Percentiles rank a stretch among this genome's conserved stretches.
phyloP scores from a whole-genome alignment of 2,888 invertebrate genomes.

The Drosophila crucigera region DNA sequence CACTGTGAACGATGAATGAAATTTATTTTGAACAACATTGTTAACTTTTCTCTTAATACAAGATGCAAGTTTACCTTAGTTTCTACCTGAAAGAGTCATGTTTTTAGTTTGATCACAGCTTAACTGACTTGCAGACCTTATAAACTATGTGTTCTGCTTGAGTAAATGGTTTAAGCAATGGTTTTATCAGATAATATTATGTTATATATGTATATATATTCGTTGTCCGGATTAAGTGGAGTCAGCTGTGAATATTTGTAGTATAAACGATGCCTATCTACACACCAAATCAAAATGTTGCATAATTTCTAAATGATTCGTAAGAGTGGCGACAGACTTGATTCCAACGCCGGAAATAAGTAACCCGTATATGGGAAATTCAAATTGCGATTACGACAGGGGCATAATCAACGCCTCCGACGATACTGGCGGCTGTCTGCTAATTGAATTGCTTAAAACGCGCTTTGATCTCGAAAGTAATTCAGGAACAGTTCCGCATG shows the following conservation, averaged over 20 bases:
- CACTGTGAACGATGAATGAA: background rate
- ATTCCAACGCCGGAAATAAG: slow-evolving; percentile 4
- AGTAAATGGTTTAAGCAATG: background rate
- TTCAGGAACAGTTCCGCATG: slow-evolving; percentile 17
- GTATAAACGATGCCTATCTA: slow-evolving; percentile 44
- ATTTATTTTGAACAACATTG: background rate
- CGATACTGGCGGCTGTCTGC: slow-evolving; percentile 11
- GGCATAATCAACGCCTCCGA: slow-evolving; percentile 24
- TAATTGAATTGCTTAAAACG: slow-evolving; percentile 79
- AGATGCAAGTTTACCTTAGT: background rate
- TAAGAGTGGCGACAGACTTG: slow-evolving; percentile 18
- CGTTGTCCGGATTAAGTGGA: background rate
- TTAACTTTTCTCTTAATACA: background rate
- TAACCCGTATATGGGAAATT: slow-evolving; percentile 25
- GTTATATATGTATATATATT: background rate
- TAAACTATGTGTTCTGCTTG: background rate
- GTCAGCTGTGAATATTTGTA: slow-evolving; percentile 5
- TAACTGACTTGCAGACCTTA: background rate
- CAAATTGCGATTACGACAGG: slow-evolving; percentile 24
- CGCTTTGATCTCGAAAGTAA: slow-evolving; percentile 65
- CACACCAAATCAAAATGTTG: slow-evolving; percentile 66
- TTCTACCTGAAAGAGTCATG: background rate
- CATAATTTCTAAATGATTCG: slow-evolving; percentile 56
- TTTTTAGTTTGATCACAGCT: background rate
- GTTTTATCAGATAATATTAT: background rate